Evolutionary conservation across 92 coral and sea anemone species (phyloP), one percentile per base, ranked within the genome.

Genomic region (Actinernus sp.): DNA sequence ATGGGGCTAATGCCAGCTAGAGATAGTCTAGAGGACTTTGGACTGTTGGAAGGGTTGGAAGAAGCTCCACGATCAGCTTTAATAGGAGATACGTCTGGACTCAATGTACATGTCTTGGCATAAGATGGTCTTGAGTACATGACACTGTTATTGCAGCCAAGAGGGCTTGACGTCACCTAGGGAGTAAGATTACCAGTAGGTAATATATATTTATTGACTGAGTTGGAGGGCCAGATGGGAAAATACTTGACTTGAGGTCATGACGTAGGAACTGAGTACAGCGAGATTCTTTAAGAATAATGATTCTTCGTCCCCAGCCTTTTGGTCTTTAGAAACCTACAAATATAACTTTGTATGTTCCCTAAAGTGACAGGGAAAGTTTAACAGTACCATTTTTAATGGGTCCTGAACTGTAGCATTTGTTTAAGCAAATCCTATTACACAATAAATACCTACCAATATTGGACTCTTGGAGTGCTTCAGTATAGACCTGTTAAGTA

Each of bases 121-220:
- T n/a, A n/a, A n/a, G n/a, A n/a, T 14, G 52, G 39, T 14, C n/a
- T 44, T 32, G 71, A 75, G 41, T 55, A 48, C 25, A 28, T 7
- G 26, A 61, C 31, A 49, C 65, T 25, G 21, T 31, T 41, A 61
- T 76, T 56, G 29, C 57, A 41, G 44, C 67, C 71, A 16, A 90
- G 74, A 37, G 98, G 98, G 44, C 98, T 93, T 47, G 98, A 93
- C 18, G 98, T 93, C 23, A 92, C 64, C 98, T 93, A 13, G 23
- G 52, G 47, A 45, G 38, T 23, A 51, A 17, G 40, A n/a, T 11
- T 10, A 17, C 3, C 23, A 63, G 18, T 27, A 3, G 25, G 63
- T 23, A 17, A 0, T 12, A 27, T 11, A 59, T 33, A 31, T 25
- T 9, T n/a, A 36, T n/a, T n/a, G n/a, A n/a, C n/a, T n/a, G n/a